These are phyloP conservation scores for Tachycineta bicolor DNA, from an alignment of 2,113 vertebrate species.

Conservation along the genomic window DNA sequence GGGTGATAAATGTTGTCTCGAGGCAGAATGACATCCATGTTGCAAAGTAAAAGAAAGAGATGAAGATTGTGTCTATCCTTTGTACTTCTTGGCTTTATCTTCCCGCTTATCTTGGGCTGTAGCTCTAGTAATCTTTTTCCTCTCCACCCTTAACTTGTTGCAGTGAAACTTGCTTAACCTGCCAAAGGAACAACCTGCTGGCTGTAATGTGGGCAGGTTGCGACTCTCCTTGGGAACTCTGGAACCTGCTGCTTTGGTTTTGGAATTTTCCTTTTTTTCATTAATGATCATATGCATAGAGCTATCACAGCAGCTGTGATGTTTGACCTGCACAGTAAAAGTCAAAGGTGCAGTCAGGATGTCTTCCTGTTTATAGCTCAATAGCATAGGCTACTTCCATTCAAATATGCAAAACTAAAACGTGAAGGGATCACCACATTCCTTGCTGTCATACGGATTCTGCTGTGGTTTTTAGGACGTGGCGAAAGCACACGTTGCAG, in stretches of 20 bases:
- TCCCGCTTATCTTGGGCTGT: conserved; percentile 8
- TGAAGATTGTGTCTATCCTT: conserved; percentile 43
- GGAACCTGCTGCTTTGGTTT: conserved; percentile 31
- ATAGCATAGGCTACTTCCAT: conserved; percentile 33
- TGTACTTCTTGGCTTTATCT: conserved; percentile 27
- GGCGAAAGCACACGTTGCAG: not conserved
- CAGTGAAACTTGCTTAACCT: conserved; percentile 36
- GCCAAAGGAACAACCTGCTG: conserved; percentile 31
- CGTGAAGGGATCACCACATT: conserved; percentile 3
- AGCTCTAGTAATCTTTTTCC: conserved; percentile 46
- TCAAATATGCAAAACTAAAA: conserved; percentile 23
- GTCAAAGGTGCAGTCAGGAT: conserved; percentile 57
- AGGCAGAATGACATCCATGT: conserved; percentile 40
- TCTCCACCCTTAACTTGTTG: conserved; percentile 49
- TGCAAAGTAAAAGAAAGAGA: conserved; percentile 32
- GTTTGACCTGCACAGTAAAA: conserved; percentile 43
- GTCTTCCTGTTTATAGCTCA: conserved; percentile 58
- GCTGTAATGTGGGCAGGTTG: conserved; percentile 17
- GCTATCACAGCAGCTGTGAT: not conserved
- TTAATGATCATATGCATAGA: not conserved
- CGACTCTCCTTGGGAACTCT: not conserved
- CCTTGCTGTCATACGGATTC: not conserved
- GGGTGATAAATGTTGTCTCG: not conserved
- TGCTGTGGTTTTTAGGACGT: not conserved
- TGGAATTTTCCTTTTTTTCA: not conserved